Percentiles rank a stretch among this genome's conserved stretches.
These are phyloP conservation scores for Pipistrellus pygmaeus DNA, from an alignment of 2,797 vertebrate genomes.

Conservation along the genomic window DNA sequence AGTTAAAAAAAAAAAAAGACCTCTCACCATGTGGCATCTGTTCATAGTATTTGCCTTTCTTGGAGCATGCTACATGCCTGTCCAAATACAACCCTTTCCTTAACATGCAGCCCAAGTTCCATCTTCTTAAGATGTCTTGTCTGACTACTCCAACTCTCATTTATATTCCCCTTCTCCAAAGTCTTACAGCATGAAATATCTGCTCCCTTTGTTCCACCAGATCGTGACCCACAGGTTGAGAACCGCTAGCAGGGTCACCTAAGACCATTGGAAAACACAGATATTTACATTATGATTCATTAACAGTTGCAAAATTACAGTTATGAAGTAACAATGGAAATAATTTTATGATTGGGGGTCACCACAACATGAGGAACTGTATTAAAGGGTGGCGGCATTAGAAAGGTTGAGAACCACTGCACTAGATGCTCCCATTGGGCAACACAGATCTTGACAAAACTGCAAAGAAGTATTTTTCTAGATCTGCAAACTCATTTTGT, in stretches of 20 bases:
- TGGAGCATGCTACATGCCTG: too few relatives aligned
- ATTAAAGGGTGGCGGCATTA: too few relatives aligned
- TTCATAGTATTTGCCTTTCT: not conserved
- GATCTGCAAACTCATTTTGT: not conserved
- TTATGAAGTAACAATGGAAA: too few relatives aligned
- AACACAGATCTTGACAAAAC: not conserved
- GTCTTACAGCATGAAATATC: not conserved
- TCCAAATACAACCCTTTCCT: not conserved
- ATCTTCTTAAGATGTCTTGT: not conserved
- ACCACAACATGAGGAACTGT: too few relatives aligned
- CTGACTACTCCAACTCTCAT: not conserved
- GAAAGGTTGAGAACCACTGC: too few relatives aligned
- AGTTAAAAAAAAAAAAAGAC: too few relatives aligned
- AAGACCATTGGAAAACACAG: too few relatives aligned
- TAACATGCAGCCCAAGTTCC: not conserved
- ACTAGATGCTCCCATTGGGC: not conserved
- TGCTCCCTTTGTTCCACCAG: not conserved
- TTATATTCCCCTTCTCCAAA: not conserved
- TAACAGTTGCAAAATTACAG: too few relatives aligned
- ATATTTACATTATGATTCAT: too few relatives aligned
- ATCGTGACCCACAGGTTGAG: not conserved
- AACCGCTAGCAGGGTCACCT: too few relatives aligned
- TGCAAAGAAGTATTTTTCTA: conserved; percentile 23
- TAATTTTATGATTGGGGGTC: too few relatives aligned
- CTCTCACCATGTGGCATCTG: not conserved